Evolutionary conservation across 1,140 invertebrate species (phyloP).

Genomic region (Panulirus ornatus): DNA sequence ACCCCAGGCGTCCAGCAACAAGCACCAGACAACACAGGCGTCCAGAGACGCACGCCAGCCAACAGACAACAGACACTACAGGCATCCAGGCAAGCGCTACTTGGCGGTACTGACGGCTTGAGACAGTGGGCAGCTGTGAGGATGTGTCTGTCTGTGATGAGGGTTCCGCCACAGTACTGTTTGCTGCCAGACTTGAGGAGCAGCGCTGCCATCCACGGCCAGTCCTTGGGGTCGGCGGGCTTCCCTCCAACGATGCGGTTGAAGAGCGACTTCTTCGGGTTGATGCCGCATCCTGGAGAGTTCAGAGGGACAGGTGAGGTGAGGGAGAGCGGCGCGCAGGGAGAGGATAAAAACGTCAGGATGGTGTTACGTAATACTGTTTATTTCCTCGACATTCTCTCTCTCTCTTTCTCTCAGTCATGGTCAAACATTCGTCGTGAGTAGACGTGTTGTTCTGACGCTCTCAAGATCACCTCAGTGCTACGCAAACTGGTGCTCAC

Average conservation of each 20-base stretch:
- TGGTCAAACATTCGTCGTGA: too few species aligned
- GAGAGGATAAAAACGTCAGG: neutral
- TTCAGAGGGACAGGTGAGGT: neutral
- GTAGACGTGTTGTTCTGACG: too few species aligned
- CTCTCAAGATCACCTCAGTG: too few species aligned
- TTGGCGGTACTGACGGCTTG: constrained; percentile 76
- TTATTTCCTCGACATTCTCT: too few species aligned
- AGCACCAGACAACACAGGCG: too few species aligned
- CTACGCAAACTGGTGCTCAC: too few species aligned
- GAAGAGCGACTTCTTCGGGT: constrained; percentile 79
- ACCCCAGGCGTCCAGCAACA: too few species aligned
- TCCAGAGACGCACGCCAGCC: too few species aligned
- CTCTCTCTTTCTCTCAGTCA: too few species aligned
- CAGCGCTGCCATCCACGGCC: constrained; percentile 89
- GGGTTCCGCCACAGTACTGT: constrained; percentile 86
- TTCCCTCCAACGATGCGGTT: constrained; percentile 81
- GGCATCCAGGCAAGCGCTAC: too few species aligned
- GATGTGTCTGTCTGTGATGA: constrained; percentile 88
- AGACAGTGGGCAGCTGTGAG: constrained; percentile 90
- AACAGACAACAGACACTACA: too few species aligned
- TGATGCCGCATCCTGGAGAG: constrained; percentile 83
- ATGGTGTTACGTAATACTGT: neutral
- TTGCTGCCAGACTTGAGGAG: constrained; percentile 43
- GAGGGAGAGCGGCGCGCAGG: neutral
- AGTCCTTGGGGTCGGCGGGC: constrained; percentile 84